Percentiles rank a stretch among this genome's conserved stretches.
Evolutionary conservation across 2,888 invertebrate species (phyloP).

Genomic region (Danaus chrysippus): DNA sequence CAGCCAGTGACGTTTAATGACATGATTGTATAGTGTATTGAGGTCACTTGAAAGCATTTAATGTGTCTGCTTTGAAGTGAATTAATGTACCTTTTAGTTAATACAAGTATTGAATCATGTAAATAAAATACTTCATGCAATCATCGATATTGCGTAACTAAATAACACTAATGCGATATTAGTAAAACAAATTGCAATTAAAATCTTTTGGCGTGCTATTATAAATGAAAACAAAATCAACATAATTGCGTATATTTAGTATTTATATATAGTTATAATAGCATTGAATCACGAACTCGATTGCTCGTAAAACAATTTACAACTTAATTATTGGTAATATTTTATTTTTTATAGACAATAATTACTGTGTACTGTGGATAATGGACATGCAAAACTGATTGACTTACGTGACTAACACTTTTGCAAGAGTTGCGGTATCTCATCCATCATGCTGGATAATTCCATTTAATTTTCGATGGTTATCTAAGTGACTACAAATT

Average conservation of each 20-base stretch:
- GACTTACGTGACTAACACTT: constrained; percentile 13
- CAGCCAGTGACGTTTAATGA: neutral
- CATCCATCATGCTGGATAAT: constrained; percentile 2
- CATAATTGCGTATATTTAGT: constrained; percentile 11
- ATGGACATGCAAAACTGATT: constrained; percentile 22
- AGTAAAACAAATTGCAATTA: neutral
- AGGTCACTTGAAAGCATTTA: neutral
- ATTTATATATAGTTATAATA: constrained; percentile 17
- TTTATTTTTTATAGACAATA: constrained; percentile 27
- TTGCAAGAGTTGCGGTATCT: constrained; percentile 1
- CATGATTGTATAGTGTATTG: neutral
- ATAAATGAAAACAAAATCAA: neutral
- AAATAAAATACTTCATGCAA: too few relatives aligned
- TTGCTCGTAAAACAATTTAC: constrained; percentile 28
- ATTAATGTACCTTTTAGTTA: too few relatives aligned
- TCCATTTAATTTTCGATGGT: neutral
- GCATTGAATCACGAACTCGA: constrained; percentile 18
- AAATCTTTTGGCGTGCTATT: neutral
- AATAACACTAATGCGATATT: neutral
- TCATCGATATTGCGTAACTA: too few relatives aligned
- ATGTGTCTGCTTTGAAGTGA: neutral
- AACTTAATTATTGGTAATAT: constrained; percentile 25
- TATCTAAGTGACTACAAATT: neutral
- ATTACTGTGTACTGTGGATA: constrained; percentile 24
- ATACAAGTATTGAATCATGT: too few relatives aligned